Base-by-base conservation (phyloP, 2,888 invertebrate genomes). In the Leptinotarsa rubiginosa region DNA sequence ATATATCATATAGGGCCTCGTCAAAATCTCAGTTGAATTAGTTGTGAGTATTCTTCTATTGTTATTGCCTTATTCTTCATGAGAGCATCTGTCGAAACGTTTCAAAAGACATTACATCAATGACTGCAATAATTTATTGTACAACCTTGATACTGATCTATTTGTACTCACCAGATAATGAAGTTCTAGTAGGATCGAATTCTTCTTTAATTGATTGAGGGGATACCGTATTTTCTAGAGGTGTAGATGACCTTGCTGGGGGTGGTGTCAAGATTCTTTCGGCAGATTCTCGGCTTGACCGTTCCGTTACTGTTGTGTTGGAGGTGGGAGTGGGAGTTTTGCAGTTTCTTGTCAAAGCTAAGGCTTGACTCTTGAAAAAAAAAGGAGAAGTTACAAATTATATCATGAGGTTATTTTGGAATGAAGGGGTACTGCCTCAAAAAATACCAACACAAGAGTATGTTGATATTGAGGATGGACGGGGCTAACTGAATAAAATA, bases 121-220 rank as follows among this genome's bases (percentile, higher is more conserved):
- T 41, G 10, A 41, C 41, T 41, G 10, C 10, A 10, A 41, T 10
- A 41, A 41, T 41, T 41, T 41, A 41, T 41, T 41, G 10, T 41
- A 10, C 2, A 10, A 10, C 10, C 10, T 41, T 41, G 41, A 41
- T 41, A 41, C 10, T 52, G 4, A 18, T 52, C 1, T 52, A 50
- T 54, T 25, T 56, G 7, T 84, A 92, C 93, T 92, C 83, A 75
- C 75, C 73, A 31, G 75, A 67, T 16, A 69, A 73, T 18, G 82
- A 71, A 77, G 91, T 89, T 85, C 92, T 92, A 84, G 91, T 90
- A 78, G 91, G 89, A 82, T 90, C 90, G 83, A 92, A 92, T 81
- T 92, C 92, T 84, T 93, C 93, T 86, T 93, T 93, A 67, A 91
- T 89, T 10, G 91, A 91, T 47, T 91, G 89, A 74, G 91, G 90